Evolutionary conservation across 1,140 invertebrate species (phyloP).

Genomic region (Cardiocondyla obscurior): DNA sequence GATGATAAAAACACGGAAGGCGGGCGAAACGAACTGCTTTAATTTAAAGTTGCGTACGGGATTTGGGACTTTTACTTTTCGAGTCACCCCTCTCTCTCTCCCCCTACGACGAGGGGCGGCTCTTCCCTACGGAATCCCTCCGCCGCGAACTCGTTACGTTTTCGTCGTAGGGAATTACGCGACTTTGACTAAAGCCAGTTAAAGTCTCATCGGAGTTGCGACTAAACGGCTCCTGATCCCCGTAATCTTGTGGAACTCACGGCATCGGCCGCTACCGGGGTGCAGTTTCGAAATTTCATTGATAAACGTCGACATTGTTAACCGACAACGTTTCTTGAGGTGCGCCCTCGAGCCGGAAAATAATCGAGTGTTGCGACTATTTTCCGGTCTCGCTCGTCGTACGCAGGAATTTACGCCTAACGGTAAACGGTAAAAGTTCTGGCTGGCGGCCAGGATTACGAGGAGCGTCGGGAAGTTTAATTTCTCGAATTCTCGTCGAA

Average conservation of each 20-base stretch:
- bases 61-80: conserved; percentile 71
- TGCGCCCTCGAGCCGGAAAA: not conserved
- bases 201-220: conserved; percentile 68
- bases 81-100: no score
- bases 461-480: conserved; percentile 77
- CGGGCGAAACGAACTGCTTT: conserved; percentile 67
- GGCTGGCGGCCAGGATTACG: conserved; percentile 77
- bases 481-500: conserved; percentile 77
- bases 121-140: conserved; percentile 48
- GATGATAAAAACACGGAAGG: conserved; percentile 56
- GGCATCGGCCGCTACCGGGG: conserved; percentile 39
- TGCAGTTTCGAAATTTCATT: conserved; percentile 69
- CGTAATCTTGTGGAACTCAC: conserved; percentile 68
- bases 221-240: conserved; percentile 69
- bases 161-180: conserved; percentile 68
- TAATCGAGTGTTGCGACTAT: not conserved
- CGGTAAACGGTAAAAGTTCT: conserved; percentile 69
- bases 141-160: conserved; percentile 70
- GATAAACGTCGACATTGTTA: conserved; percentile 62
- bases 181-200: conserved; percentile 71
- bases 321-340: conserved; percentile 2
- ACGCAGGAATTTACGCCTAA: conserved; percentile 22
- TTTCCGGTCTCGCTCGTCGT: not conserved
- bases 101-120: conserved; percentile 21
- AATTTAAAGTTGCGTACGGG: conserved; percentile 76